Base-by-base conservation (phyloP, 2,113 vertebrate genomes). In the Menidia beryllina region DNA sequence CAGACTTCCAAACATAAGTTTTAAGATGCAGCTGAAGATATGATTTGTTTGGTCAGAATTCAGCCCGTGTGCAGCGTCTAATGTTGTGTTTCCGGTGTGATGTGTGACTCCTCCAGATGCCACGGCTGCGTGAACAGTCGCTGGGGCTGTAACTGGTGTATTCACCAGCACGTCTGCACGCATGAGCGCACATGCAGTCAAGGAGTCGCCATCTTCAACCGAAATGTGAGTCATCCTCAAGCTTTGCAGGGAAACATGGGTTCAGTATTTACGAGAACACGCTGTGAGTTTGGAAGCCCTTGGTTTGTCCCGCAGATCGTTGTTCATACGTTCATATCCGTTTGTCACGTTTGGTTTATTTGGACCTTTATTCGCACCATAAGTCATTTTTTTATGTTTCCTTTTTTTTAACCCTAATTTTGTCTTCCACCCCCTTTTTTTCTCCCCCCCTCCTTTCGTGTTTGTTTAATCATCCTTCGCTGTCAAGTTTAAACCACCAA, bases 121-220 rank as follows among this genome's bases (percentile, higher is more conserved):
- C 95, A 93, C 69, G 95, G 95, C 45, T 99, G 97, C 21, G 96
- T 98, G 55, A 96, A 94, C 91, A 98, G 97, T 79, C 94, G 84
- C 21, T 99, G 97, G 97, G 93, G 96, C 2, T 99, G 97, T 84
- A 96, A 96, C 86, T 99, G 97, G 97, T 99, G 97, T 12, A 90
- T 98, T 74, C 96, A 96, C 75, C 94, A 95, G 82, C 96, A 99
- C 62, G 83, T 95, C 56, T 99, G 97, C 84, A 97, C 97, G 1
- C 96, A 98, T 85, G 93, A 94, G 88, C 82, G 87, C 64, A 75
- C 85, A 2, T 99, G 97, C 72, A 95, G 95, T 26, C 87, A 89
- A 2, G 97, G 96, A 56, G 83, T 93, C 15, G 93, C 96, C 79
- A 95, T 99, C 85, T 94, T 92, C 89, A 98, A 96, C 51, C 93